phyloP scores from a whole-genome alignment of 64 coral and sea anemone species.

The Acropora yongei region DNA sequence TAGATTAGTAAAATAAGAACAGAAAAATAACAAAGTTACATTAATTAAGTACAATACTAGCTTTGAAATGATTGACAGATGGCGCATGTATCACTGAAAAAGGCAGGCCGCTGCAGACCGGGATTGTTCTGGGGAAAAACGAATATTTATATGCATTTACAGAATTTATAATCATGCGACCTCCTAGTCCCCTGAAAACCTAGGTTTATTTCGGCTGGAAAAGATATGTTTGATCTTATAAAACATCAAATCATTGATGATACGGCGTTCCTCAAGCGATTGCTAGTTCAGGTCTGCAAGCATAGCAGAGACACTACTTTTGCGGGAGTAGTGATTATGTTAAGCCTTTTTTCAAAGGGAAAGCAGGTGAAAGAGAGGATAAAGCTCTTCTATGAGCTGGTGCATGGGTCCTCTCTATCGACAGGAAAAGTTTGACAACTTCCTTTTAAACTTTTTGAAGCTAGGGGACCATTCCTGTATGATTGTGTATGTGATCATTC shows the following conservation, averaged over 20 bases:
- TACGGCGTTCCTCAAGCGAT: background rate
- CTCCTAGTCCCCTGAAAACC: background rate
- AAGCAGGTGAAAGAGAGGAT: too few species aligned
- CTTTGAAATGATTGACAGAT: too few species aligned
- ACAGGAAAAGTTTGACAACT: too few species aligned
- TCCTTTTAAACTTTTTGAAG: too few species aligned
- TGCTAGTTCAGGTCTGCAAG: background rate
- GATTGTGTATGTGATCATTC: too few species aligned
- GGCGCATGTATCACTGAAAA: background rate
- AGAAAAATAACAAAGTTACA: too few species aligned
- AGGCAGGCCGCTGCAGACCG: background rate
- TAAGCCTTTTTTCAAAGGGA: too few species aligned
- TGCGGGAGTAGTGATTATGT: background rate
- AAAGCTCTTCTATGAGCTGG: too few species aligned
- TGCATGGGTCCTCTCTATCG: too few species aligned
- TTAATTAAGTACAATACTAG: too few species aligned
- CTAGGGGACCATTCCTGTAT: too few species aligned
- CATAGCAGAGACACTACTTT: background rate
- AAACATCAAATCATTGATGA: conserved; percentile 10
- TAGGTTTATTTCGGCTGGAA: background rate
- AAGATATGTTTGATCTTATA: background rate
- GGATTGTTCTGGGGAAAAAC: background rate
- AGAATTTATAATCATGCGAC: background rate
- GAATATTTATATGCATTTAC: conserved; percentile 7
- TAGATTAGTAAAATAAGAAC: too few species aligned